Evolutionary conservation across 1,140 invertebrate species (phyloP).

Genomic region (Lordiphosa clarofinis): DNA sequence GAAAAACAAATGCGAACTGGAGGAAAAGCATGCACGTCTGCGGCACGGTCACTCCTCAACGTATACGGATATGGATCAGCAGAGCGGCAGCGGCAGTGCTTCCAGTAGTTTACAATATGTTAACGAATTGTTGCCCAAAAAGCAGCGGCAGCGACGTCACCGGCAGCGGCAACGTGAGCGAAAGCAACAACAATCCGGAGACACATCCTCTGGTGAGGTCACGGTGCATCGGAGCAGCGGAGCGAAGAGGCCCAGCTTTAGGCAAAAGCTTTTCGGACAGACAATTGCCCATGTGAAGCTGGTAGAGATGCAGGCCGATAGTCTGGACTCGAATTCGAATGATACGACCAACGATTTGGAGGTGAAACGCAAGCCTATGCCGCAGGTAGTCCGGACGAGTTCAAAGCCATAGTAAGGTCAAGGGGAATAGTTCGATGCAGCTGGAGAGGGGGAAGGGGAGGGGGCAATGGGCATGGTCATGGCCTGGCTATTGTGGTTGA

Average conservation of each 20-base stretch:
- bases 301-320: conserved; percentile 50
- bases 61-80: conserved; percentile 14
- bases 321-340: conserved; percentile 19
- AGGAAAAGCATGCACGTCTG: conserved; percentile 45
- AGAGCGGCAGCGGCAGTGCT: conserved; percentile 20
- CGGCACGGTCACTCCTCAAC: conserved; percentile 12
- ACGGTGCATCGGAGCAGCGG: conserved; percentile 34
- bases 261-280: conserved; percentile 67
- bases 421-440: no score
- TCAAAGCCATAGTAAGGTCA: conserved; percentile 34
- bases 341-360: conserved; percentile 1
- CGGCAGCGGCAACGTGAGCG: conserved; percentile 32
- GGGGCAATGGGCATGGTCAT: background rate
- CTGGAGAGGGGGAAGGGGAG: background rate
- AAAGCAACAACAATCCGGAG: conserved; percentile 1
- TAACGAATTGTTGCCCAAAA: conserved; percentile 40
- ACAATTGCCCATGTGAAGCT: conserved; percentile 51
- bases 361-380: conserved; percentile 37
- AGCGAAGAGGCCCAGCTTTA: conserved; percentile 54
- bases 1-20: conserved; percentile 64
- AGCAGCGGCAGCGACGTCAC: conserved; percentile 49
- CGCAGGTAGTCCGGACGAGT: conserved; percentile 46
- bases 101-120: conserved; percentile 47
- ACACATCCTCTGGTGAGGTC: conserved; percentile 13
- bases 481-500: conserved; percentile 24